Evolutionary conservation across 2,113 vertebrate genomes (phyloP).

Genomic region (Tachycineta bicolor): DNA sequence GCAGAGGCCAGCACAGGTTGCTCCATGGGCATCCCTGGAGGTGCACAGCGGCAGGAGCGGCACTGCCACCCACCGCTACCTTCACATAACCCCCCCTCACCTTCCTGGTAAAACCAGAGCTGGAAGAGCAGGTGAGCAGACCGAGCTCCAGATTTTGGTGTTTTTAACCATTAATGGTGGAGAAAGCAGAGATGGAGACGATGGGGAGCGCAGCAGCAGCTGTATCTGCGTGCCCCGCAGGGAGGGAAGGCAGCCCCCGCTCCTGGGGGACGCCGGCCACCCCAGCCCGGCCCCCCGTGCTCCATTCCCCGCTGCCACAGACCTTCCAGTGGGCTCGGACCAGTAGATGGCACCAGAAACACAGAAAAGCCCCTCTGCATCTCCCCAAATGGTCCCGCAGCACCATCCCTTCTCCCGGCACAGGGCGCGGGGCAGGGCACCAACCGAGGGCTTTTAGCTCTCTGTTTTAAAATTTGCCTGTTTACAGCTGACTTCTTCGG

Average conservation of each 20-base stretch:
- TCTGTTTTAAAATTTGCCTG: background rate
- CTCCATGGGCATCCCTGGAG: background rate
- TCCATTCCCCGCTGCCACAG: background rate
- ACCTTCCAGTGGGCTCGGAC: background rate
- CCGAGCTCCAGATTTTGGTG: background rate
- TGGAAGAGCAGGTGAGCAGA: background rate
- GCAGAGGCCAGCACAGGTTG: background rate
- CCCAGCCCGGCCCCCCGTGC: rapidly evolving
- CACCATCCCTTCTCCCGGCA: background rate
- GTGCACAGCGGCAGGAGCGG: background rate
- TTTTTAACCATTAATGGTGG: background rate
- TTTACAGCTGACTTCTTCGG: background rate
- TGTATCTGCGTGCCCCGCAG: rapidly evolving
- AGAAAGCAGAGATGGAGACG: rapidly evolving
- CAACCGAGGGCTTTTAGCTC: rapidly evolving
- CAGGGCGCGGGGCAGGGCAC: rapidly evolving
- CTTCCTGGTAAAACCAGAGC: background rate
- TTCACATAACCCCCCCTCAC: too few relatives aligned
- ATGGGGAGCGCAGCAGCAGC: rapidly evolving
- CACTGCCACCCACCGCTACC: rapidly evolving
- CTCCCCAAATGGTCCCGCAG: background rate
- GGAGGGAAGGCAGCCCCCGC: rapidly evolving
- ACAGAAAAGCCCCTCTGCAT: background rate
- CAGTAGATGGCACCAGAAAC: constrained; percentile 66
- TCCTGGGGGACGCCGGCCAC: background rate